Evolutionary conservation across 2,797 vertebrate genomes (phyloP), one percentile per base, ranked within the genome.

Genomic region (Leucoraja ocellata): DNA sequence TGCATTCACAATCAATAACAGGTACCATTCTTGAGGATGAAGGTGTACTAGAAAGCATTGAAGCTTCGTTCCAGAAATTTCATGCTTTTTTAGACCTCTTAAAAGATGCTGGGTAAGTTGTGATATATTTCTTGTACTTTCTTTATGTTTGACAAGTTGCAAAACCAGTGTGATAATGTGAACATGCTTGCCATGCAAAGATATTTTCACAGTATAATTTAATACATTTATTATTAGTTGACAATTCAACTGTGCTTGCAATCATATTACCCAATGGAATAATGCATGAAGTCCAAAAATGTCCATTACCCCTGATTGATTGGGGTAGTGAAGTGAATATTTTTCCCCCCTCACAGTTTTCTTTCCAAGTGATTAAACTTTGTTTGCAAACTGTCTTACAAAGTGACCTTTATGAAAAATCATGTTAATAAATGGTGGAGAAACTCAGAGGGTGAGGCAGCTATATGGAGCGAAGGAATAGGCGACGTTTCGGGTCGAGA

Each of bases 1-100:
- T 98, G 93, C 96, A 96, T n/a, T 95, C 94, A 10, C 96, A 94
- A 93, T 96, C 96, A 71, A 79, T 95, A 95, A 96, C 96, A 78
- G 95, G 91, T 94, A 96, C 96, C 93, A 96, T 97, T 93, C 96
- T 99, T 94, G 98, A 99, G 94, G 98, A 99, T 63, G 98, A 99
- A 93, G 95, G 96, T 0, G 96, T 99, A 93, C 97, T 99, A 46
- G 96, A 98, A 91, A 99, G 98, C 95, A 99, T 99, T 71, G 98
- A 99, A 95, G 97, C 94, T 28, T 98, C 98, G 63, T 99, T 99
- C 91, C 96, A 95, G 93, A 99, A 99, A 95, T 99, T 99, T 94
- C 98, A 99, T 71, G 97, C 98, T 86, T 99, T 99, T 96, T 96
- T 99, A 95, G 98, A 99, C 95, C 98, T 99, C 93, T 97, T 99